Evolutionary conservation across 2,113 vertebrate genomes (phyloP).

Genomic region (Climacteris rufus): DNA sequence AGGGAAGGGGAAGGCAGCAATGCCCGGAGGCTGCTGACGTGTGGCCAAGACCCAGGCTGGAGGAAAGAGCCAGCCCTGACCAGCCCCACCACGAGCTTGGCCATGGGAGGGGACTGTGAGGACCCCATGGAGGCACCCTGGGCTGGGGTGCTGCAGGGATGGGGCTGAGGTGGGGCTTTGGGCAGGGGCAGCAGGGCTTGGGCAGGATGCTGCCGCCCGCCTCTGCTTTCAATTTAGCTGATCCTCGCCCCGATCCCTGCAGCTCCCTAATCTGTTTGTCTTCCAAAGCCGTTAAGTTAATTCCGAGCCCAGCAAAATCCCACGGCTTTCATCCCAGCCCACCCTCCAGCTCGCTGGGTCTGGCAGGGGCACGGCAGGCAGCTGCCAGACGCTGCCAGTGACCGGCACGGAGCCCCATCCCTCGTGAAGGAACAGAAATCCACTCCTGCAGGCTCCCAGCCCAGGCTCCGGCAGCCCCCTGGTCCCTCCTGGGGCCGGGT

Average conservation of each 20-base stretch:
- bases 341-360: not conserved
- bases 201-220: not conserved
- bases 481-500: not conserved
- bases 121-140: not conserved
- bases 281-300: conserved; percentile 51
- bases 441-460: not conserved
- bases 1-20: not conserved
- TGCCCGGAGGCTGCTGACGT: not conserved
- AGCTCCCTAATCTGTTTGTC: conserved; percentile 58
- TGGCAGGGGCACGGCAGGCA: not conserved
- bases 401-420: rapidly evolving
- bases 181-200: not conserved
- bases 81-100: not conserved
- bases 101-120: not conserved
- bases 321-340: not conserved
- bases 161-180: not conserved
- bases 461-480: not conserved
- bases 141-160: not conserved
- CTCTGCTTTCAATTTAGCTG: conserved; percentile 50
- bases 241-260: not conserved
- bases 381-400: not conserved
- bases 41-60: not conserved
- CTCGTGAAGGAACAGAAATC: not conserved
- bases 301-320: not conserved
- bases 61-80: not conserved